These are phyloP conservation scores for Pheosia gnoma DNA, from an alignment of 2,888 invertebrate genomes.

Conservation along the genomic window DNA sequence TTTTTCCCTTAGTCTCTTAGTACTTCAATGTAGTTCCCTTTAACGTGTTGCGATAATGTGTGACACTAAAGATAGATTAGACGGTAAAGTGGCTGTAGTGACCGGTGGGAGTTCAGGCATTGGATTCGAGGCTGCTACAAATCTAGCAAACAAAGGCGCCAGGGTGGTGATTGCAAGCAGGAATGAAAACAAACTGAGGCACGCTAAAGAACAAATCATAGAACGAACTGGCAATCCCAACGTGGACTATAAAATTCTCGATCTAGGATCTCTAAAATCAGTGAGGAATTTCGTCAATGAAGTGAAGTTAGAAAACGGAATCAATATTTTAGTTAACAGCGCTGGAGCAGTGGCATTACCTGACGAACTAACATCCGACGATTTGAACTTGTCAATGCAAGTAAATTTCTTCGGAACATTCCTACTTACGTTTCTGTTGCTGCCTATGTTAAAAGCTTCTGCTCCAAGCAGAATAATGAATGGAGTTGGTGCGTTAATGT, in stretches of 20 bases:
- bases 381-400: constrained; percentile 87
- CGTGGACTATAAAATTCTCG: constrained; percentile 61
- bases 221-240: constrained; percentile 59
- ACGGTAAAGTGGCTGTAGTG: constrained; percentile 68
- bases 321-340: constrained; percentile 84
- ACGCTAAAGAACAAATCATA: constrained; percentile 61
- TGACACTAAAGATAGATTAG: constrained; percentile 52
- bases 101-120: constrained; percentile 75
- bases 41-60: constrained; percentile 43
- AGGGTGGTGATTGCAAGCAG: constrained; percentile 80
- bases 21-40: constrained; percentile 18
- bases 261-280: constrained; percentile 74
- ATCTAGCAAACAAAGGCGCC: constrained; percentile 74
- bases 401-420: constrained; percentile 90
- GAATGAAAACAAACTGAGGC: constrained; percentile 69
- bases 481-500: constrained; percentile 85
- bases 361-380: constrained; percentile 83
- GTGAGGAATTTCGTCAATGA: constrained; percentile 82
- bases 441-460: constrained; percentile 78
- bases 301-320: constrained; percentile 58
- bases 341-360: constrained; percentile 79
- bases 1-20: constrained; percentile 37
- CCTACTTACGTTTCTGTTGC: constrained; percentile 87
- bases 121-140: constrained; percentile 73
- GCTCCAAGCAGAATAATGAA: constrained; percentile 86